phyloP scores from a whole-genome alignment of 2,888 invertebrate species.

The Aphidoletes aphidimyza region DNA sequence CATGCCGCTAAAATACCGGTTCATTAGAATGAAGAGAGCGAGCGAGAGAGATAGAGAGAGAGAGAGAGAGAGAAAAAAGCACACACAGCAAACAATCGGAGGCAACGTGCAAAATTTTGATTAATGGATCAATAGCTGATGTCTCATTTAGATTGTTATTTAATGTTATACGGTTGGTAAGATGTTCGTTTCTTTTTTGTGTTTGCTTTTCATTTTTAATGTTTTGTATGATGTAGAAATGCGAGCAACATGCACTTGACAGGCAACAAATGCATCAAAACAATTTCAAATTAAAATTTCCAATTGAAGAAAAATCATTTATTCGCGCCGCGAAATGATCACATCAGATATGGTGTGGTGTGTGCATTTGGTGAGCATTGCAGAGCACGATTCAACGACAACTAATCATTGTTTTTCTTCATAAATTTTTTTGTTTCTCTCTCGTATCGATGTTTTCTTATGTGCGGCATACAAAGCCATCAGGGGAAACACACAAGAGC shows the following conservation, averaged over 20 bases:
- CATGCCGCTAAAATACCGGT: conserved; percentile 34
- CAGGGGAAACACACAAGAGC: no score
- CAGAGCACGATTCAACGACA: background rate
- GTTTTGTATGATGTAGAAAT: background rate
- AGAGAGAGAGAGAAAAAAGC: background rate
- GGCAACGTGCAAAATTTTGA: conserved; percentile 37
- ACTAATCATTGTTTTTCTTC: background rate
- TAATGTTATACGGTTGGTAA: background rate
- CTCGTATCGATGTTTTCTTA: no score
- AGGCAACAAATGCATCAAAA: conserved; percentile 31
- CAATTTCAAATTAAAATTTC: conserved; percentile 49
- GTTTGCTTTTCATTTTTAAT: background rate
- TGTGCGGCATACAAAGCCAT: background rate
- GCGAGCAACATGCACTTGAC: conserved; percentile 22
- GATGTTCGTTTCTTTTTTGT: background rate
- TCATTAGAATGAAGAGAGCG: no score
- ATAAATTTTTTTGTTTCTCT: background rate
- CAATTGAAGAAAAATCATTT: conserved; percentile 51
- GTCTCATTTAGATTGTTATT: conserved; percentile 38
- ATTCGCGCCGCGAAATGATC: background rate
- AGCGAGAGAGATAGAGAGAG: background rate
- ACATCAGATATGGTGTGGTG: conserved; percentile 30
- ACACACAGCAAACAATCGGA: background rate
- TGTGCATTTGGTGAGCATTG: no score
- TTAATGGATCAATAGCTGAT: conserved; percentile 36